Evolutionary conservation across 2,888 invertebrate genomes (phyloP).

Genomic region (Dicycla oo): DNA sequence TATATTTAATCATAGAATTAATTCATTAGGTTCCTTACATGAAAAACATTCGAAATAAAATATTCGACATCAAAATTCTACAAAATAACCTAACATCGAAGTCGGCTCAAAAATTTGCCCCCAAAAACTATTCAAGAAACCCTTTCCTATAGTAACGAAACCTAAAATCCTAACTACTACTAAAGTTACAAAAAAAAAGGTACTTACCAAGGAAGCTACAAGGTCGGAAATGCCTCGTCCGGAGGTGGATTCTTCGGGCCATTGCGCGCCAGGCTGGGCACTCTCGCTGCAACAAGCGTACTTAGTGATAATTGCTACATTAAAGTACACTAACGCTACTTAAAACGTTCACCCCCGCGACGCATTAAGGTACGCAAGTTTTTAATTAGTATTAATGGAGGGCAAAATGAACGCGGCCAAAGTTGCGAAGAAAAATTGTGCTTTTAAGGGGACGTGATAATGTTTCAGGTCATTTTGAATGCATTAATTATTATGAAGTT

Average conservation of each 20-base stretch:
- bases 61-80: neutral
- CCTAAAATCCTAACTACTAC: neutral
- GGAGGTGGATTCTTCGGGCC: constrained; percentile 73
- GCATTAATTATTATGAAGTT: neutral
- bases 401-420: constrained; percentile 42
- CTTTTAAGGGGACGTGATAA: constrained; percentile 46
- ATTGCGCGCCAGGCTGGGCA: constrained; percentile 80
- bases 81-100: neutral
- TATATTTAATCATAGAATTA: no score
- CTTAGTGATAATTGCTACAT: constrained; percentile 59
- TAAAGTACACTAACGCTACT: constrained; percentile 55
- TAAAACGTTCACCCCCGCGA: constrained; percentile 49
- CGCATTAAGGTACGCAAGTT: constrained; percentile 63
- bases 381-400: constrained; percentile 65
- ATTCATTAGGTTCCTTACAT: neutral
- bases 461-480: constrained; percentile 15
- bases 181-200: constrained; percentile 41
- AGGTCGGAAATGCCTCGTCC: constrained; percentile 80
- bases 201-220: constrained; percentile 83
- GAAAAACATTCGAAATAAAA: neutral
- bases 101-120: constrained; percentile 1
- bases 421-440: constrained; percentile 55
- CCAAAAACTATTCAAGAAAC: constrained; percentile 38
- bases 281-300: constrained; percentile 80
- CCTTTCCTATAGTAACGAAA: neutral